These are phyloP conservation scores for Seriola dumerili DNA, from an alignment of 2,113 vertebrate genomes.

Conservation along the genomic window DNA sequence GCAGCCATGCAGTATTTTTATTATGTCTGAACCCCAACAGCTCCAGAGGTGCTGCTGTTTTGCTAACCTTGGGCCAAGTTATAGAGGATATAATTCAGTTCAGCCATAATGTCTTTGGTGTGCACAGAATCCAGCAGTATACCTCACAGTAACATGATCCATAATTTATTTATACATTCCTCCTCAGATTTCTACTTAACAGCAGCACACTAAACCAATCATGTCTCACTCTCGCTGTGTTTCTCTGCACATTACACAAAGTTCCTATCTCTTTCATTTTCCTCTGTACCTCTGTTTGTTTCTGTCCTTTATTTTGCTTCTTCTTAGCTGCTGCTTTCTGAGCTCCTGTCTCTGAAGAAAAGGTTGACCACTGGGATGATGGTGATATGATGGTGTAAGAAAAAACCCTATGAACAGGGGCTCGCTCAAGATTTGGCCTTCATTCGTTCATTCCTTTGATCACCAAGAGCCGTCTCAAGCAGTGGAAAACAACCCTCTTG, in stretches of 20 bases:
- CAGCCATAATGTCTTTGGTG: slow-evolving; percentile 40
- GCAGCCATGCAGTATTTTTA: slow-evolving; percentile 13
- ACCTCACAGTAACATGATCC: slow-evolving; percentile 50
- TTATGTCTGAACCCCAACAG: slow-evolving; percentile 7
- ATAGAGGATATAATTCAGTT: slow-evolving; percentile 40
- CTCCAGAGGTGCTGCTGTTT: slow-evolving; percentile 13
- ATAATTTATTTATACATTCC: slow-evolving; percentile 55
- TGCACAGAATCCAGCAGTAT: slow-evolving; percentile 36
- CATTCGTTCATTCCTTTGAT: no score
- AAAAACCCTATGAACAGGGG: no score
- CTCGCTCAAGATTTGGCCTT: no score
- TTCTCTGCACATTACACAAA: slow-evolving; percentile 6
- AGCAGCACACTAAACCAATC: slow-evolving; percentile 53
- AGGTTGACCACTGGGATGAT: no score
- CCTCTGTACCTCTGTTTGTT: background rate
- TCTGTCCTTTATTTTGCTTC: background rate
- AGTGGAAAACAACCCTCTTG: no score
- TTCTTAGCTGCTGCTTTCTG: no score
- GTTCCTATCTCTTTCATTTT: background rate
- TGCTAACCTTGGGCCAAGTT: slow-evolving; percentile 24
- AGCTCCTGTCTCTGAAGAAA: no score
- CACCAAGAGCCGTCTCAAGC: no score
- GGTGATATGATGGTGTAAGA: no score
- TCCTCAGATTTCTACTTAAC: slow-evolving; percentile 47
- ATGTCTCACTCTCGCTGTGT: slow-evolving; percentile 21